Conservation (phyloP, 2,888 invertebrate genomes). For the Tenthredo notha region DNA sequence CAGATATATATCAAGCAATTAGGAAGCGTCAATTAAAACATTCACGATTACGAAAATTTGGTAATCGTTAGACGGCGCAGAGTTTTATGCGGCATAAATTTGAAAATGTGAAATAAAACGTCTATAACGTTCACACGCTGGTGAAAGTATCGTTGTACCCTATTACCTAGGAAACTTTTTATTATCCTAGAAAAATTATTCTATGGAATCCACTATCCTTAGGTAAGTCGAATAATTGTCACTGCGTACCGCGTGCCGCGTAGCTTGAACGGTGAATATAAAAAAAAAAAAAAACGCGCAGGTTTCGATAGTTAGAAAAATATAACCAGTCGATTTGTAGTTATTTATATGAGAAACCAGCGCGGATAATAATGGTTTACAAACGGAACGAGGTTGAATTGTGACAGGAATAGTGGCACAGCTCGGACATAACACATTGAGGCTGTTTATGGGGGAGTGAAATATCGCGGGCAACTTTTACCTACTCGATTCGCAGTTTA, state of each 20-base stretch:
- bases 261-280: neutral
- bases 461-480: constrained; percentile 20
- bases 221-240: neutral
- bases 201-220: neutral
- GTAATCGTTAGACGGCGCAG: neutral
- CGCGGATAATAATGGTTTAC: neutral
- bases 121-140: neutral
- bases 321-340: neutral
- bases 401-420: neutral
- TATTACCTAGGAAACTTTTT: neutral
- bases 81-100: neutral
- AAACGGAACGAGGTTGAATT: constrained; percentile 28
- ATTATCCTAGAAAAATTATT: neutral
- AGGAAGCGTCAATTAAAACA: constrained; percentile 32
- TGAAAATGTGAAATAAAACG: constrained; percentile 25
- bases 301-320: neutral
- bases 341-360: neutral
- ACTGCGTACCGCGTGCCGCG: neutral
- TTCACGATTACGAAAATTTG: constrained; percentile 12
- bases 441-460: neutral
- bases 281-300: neutral
- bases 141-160: constrained; percentile 1
- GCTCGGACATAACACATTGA: neutral
- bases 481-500: neutral
- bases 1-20: neutral